Conservation (phyloP, 1,140 invertebrate species). For the Berghia stephanieae region DNA sequence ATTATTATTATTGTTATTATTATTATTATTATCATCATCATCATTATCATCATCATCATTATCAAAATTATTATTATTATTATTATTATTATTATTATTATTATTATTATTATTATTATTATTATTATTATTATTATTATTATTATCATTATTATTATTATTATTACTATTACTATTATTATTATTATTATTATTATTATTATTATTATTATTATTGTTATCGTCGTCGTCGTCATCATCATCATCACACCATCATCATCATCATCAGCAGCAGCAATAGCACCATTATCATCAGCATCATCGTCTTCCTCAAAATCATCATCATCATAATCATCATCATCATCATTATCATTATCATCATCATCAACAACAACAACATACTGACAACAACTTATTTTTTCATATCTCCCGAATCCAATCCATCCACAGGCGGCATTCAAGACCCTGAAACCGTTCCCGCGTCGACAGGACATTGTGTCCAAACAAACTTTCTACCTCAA, state of each 20-base stretch:
- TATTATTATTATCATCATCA: not conserved
- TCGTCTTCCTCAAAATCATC: not conserved
- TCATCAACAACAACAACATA: not conserved
- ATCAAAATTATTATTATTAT: not conserved
- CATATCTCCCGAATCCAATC: not conserved
- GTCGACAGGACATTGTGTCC: conserved; percentile 63
- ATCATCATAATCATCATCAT: not conserved
- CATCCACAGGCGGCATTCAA: conserved; percentile 68
- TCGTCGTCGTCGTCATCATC: too few relatives aligned
- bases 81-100: not conserved
- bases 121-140: not conserved
- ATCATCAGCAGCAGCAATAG: not conserved
- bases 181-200: not conserved
- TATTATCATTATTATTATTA: not conserved
- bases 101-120: not conserved
- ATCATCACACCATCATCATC: not conserved
- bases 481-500: conserved; percentile 69
- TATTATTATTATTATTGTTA: too few relatives aligned
- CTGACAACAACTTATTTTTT: not conserved
- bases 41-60: not conserved
- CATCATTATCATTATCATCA: not conserved
- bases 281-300: not conserved
- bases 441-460: conserved; percentile 69
- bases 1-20: not conserved
- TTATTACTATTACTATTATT: not conserved